These are phyloP conservation scores for Gnatocerus cornutus DNA, from an alignment of 2,888 invertebrate genomes.

Conservation along the genomic window DNA sequence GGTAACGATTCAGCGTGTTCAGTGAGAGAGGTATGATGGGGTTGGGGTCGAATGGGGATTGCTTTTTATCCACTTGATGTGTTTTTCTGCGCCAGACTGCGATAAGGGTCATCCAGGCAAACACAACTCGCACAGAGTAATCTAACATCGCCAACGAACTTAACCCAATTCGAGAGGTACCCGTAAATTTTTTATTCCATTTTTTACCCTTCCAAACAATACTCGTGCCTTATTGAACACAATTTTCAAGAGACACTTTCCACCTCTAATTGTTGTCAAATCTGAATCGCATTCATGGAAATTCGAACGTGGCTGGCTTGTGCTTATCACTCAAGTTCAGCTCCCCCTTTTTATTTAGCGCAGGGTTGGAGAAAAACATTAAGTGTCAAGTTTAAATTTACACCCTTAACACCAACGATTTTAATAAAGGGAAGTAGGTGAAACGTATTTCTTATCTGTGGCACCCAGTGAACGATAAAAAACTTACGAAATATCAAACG, in stretches of 20 bases:
- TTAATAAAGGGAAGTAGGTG: constrained; percentile 18
- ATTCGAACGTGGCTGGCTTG: constrained; percentile 8
- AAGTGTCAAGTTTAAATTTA: constrained; percentile 36
- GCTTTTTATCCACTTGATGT: constrained; percentile 68
- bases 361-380: constrained; percentile 22
- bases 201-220: constrained; percentile 24
- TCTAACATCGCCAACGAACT: constrained; percentile 58
- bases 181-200: constrained; percentile 46
- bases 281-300: neutral
- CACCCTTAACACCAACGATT: constrained; percentile 22
- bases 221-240: constrained; percentile 18
- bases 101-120: constrained; percentile 66
- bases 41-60: constrained; percentile 59
- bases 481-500: neutral
- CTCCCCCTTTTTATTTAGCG: constrained; percentile 22
- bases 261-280: neutral
- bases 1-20: constrained; percentile 59
- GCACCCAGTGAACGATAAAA: constrained; percentile 6
- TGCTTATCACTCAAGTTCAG: constrained; percentile 37
- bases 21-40: constrained; percentile 53
- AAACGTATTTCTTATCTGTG: constrained; percentile 20
- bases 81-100: constrained; percentile 66
- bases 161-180: constrained; percentile 57
- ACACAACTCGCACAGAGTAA: constrained; percentile 57
- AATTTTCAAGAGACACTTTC: neutral